Evolutionary conservation across 2,888 invertebrate genomes (phyloP), one percentile per base, ranked within the genome.

Genomic region (Dioctria rufipes): DNA sequence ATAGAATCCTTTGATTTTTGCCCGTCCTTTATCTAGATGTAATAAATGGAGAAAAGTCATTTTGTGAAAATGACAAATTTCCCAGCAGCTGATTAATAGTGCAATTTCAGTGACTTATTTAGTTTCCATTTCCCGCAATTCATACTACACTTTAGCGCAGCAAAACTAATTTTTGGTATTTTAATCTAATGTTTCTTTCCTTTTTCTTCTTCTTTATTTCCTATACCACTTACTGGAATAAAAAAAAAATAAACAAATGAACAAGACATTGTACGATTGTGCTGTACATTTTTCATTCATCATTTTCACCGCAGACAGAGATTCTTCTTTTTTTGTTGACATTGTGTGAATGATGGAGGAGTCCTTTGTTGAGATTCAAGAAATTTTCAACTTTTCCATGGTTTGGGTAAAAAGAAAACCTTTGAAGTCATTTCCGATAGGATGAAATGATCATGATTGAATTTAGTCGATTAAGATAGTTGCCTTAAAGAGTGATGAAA

Each of bases 141-240:
- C 67, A 67, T 67, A 67, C 43, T 67, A 43, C 46, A 67, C 67
- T 67, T 66, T 67, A 67, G 25, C 25, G 42, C 49, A 67, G 67
- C 25, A 25, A 25, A 67, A 67, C 40, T 67, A 25, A 67, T 67
- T 67, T 67, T 67, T 9, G 46, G 67, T 67, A 40, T 46, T 25
- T 67, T 67, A 67, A 67, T 67, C 8, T 46, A 25, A 43, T 67
- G 42, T 49, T 43, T 67, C 13, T 46, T 67, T 25, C 4, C 40
- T 13, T 3, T 39, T 4, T 65, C n/a, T 65, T 65, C 5, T 65
- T 4, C 42, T 3, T n/a, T 63, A 2, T 65, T 5, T 37, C 42
- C 5, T 3, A 42, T 6, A 13, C 66, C 66, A 8, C 43, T 46
- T 66, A 3, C 25, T 67, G 13, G 43, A 43, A 46, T 46, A 67